Base-by-base conservation (phyloP, 2,113 vertebrate genomes). In the Opisthocomus hoazin region DNA sequence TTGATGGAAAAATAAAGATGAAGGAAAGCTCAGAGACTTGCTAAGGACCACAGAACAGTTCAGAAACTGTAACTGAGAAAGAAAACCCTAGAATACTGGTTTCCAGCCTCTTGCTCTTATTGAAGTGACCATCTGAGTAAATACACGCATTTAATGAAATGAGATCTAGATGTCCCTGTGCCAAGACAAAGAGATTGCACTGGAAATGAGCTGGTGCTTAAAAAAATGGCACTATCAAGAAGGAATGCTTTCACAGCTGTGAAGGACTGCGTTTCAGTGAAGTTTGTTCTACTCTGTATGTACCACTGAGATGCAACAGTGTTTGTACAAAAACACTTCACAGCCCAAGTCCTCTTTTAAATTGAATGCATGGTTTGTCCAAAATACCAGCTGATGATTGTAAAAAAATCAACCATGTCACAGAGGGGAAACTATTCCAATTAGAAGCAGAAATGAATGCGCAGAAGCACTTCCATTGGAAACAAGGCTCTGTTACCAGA, bases 111-210 rank as follows among this genome's bases (percentile, higher is more conserved):
- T 76, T 87, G 39, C 5, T 78, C 4, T 51, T 73, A 82, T 14
- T 87, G 73, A 89, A 71, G n/a, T 45, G 60, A 57, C 85, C 84
- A 58, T 87, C 84, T 92, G 84, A 96, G 30, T 89, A 92, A 94
- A 94, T 78, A 79, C 7, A 57, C 76, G n/a, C 23, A 64, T 84
- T 92, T 36, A 96, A 87, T 76, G 41, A 90, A 89, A 86, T 69
- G 32, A 64, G 56, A 93, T 96, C 61, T 93, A 73, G n/a, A 73
- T 54, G 22, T 89, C 16, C 18, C 23, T 61, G 50, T 41, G 77
- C 93, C 91, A 92, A 95, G 61, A 58, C 61, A 95, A 94, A 95
- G 77, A 87, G 50, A 48, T 54, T 90, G 30, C 61, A 46, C 82
- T 74, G 41, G 57, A 90, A 84, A 66, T 75, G 24, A 85, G 71